Percentiles rank a stretch among this genome's conserved stretches.
Conservation (phyloP, 1,140 invertebrate species). For the Hormaphis cornu region DNA sequence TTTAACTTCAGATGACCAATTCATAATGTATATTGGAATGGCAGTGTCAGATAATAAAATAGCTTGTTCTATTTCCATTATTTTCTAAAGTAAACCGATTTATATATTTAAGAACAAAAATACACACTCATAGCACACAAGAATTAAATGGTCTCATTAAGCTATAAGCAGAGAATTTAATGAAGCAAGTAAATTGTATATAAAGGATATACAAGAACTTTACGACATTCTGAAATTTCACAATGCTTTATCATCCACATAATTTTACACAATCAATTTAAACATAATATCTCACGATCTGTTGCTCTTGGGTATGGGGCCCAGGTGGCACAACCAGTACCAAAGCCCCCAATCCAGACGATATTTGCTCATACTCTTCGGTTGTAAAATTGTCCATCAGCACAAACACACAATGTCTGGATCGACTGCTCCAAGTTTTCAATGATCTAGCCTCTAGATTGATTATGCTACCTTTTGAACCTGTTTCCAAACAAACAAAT, state of each 20-base stretch:
- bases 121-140: neutral
- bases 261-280: no score
- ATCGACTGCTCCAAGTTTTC: constrained; percentile 65
- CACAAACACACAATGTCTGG: constrained; percentile 73
- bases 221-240: neutral
- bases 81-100: constrained; percentile 48
- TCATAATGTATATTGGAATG: constrained; percentile 83
- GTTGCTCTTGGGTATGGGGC: constrained; percentile 7
- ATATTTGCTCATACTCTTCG: constrained; percentile 4
- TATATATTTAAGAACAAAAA: neutral
- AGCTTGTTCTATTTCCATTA: constrained; percentile 69
- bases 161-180: neutral
- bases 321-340: neutral
- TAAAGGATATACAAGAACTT: neutral
- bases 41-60: constrained; percentile 69
- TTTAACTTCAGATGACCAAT: constrained; percentile 62
- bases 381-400: constrained; percentile 36
- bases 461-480: constrained; percentile 67
- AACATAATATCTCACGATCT: neutral
- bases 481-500: constrained; percentile 46
- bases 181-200: neutral
- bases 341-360: neutral
- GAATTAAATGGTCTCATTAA: neutral
- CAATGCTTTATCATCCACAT: no score
- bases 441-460: constrained; percentile 82